Percentiles rank a stretch among this genome's conserved stretches.
These are phyloP conservation scores for Protobothrops flavoviridis DNA, from an alignment of 2,113 vertebrate genomes.

Conservation along the genomic window DNA sequence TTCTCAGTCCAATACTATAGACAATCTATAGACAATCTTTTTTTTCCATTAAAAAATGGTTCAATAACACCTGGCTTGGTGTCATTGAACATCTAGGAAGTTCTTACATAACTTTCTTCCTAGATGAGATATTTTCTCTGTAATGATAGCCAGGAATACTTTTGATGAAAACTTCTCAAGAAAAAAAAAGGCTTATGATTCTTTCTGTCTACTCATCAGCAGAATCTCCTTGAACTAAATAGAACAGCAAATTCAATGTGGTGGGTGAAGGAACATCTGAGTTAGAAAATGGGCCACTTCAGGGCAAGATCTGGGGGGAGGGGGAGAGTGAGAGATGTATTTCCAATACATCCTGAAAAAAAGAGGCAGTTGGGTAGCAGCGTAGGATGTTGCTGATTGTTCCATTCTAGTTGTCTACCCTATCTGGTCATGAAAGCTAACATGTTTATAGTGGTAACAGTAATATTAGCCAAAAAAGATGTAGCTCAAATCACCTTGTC, in stretches of 20 bases:
- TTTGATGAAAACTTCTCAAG: neutral
- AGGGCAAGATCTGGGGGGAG: neutral
- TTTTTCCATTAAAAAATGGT: neutral
- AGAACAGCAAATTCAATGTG: neutral
- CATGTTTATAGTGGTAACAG: neutral
- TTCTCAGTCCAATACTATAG: neutral
- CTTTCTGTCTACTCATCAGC: neutral
- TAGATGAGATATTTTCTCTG: neutral
- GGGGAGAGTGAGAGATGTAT: neutral
- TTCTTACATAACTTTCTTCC: conserved; percentile 3
- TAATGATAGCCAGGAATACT: neutral
- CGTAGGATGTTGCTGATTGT: neutral
- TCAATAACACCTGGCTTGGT: neutral
- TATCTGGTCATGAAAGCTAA: neutral
- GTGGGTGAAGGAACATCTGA: neutral
- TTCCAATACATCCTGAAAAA: neutral
- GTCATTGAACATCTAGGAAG: neutral
- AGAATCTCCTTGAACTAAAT: neutral
- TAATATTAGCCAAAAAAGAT: neutral
- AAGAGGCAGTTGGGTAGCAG: neutral
- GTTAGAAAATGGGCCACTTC: neutral
- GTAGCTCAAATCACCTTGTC: neutral
- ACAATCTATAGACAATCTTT: neutral
- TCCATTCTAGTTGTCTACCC: neutral
- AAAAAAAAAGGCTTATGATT: neutral